Base-by-base conservation (phyloP, 2,797 vertebrate genomes). In the Pangasius sanitwongsei region DNA sequence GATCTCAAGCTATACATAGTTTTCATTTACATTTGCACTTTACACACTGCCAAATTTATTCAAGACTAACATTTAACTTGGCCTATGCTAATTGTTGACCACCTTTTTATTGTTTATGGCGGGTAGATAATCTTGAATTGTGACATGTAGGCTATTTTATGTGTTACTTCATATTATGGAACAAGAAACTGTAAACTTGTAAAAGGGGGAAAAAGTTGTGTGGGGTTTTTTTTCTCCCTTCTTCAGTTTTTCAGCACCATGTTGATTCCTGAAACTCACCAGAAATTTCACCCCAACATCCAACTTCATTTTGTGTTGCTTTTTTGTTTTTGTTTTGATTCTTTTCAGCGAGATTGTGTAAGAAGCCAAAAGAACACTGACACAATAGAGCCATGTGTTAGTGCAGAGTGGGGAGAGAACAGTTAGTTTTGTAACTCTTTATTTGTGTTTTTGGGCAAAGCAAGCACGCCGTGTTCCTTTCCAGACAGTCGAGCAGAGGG, bases 321-420 rank as follows among this genome's bases (percentile, higher is more conserved):
- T 75, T 48, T 74, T 74, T 44, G 6, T 44, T 75, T 74, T 57
- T 81, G 78, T 82, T 82, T 82, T 59, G 31, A 25, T 59, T 55
- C 16, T 34, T 37, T 57, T 81, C 53, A 81, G 53, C 4, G 9
- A 37, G 50, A 23, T 23, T 55, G 77, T 31, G n/a, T 55, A 55
- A 82, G 20, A 61, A 63, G 37, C 13, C 80, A 61, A 82, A 82
- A 83, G 57, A 59, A 37, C 55, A 41, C 34, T 15, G 37, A 44
- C 81, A 44, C 57, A 83, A 83, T 44, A 44, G 37, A 63, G 59
- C 34, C 37, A 28, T 41, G 81, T 82, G 80, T 59, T 41, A 15
- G 55, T 82, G 80, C 31, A 61, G 80, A 59, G 20, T 34, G 34
- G 31, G 31, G 31, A 57, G 53, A 81, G 8, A 55, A 55, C 50